Percentiles rank a stretch among this genome's conserved stretches.
phyloP scores from a whole-genome alignment of 2,113 vertebrate genomes.

The Hyla sarda region DNA sequence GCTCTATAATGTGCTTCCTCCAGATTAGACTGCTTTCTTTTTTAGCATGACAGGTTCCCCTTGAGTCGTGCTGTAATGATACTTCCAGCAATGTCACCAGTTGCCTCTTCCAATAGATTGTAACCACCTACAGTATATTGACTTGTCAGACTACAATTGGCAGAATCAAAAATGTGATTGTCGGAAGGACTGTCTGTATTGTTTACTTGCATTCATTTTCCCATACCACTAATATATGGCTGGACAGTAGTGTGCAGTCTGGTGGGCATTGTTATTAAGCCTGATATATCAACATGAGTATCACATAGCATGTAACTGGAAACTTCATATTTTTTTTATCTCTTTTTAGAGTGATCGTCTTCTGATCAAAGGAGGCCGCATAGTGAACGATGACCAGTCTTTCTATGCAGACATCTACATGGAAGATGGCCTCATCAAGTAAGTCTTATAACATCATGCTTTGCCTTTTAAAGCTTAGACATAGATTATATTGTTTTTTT shows the following conservation, averaged over 20 bases:
- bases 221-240: too few species aligned
- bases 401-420: constrained; percentile 96
- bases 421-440: constrained; percentile 98
- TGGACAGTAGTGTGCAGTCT: too few species aligned
- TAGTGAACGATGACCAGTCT: constrained; percentile 97
- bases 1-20: too few species aligned
- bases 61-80: too few species aligned
- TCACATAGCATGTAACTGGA: neutral
- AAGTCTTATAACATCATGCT: constrained; percentile 66
- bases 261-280: neutral
- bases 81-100: neutral
- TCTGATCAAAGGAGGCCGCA: constrained; percentile 94
- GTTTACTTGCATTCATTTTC: too few species aligned
- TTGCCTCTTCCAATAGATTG: too few species aligned
- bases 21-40: too few species aligned
- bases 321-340: constrained; percentile 48
- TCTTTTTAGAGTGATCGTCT: constrained; percentile 89
- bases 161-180: too few species aligned
- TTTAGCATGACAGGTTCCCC: too few species aligned
- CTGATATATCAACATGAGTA: neutral
- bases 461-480: neutral
- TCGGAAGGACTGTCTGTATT: too few species aligned
- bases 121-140: too few species aligned
- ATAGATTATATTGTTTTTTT: neutral
- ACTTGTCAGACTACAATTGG: too few species aligned